Evolutionary conservation across 2,113 vertebrate species (phyloP), one percentile per base, ranked within the genome.

Genomic region (Sylvilagus bachmani): DNA sequence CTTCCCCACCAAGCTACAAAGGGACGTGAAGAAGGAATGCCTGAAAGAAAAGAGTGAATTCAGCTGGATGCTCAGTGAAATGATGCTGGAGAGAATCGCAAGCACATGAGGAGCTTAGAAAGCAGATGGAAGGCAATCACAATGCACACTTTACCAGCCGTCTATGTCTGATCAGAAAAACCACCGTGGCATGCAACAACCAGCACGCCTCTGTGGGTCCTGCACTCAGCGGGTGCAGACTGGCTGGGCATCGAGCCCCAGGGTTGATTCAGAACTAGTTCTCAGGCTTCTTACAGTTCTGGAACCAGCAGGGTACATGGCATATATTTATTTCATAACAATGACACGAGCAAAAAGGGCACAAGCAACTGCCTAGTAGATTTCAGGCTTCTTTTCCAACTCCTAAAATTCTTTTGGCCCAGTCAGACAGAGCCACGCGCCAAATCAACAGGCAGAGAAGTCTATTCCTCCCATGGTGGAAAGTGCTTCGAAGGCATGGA

Each of bases 1-100:
- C 55, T 27, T 93, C 31, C 66, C n/a, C 24, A 58, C 61, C 53
- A 81, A 67, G 44, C 33, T 71, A 81, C 69, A 75, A 92, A 88
- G 51, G 16, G 51, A 73, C 11, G 21, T 5, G 10, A 27, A 82
- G 17, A 91, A 53, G 51, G 79, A 83, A 74, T 79, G 21, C 11
- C 36, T 31, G 7, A 73, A 33, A 36, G 70, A 93, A 81, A 17
- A 29, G 16, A 70, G 27, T 69, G 16, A 36, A 62, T 70, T 64
- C 10, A 51, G 1, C 38, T 75, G 67, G 66, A 51, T 58, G 80
- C 74, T 38, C 69, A 53, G n/a, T 85, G 44, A 70, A 38, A 29
- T 36, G 44, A 62, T 74, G 33, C 0, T 51, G 33, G 31, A 84
- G 12, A 64, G 16, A 66, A 5, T 10, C 51, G 31, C 38, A 29